These are phyloP conservation scores for Mesocentrotus franciscanus DNA, from an alignment of 53 echinoderm and acorn worm genomes.

Conservation along the genomic window DNA sequence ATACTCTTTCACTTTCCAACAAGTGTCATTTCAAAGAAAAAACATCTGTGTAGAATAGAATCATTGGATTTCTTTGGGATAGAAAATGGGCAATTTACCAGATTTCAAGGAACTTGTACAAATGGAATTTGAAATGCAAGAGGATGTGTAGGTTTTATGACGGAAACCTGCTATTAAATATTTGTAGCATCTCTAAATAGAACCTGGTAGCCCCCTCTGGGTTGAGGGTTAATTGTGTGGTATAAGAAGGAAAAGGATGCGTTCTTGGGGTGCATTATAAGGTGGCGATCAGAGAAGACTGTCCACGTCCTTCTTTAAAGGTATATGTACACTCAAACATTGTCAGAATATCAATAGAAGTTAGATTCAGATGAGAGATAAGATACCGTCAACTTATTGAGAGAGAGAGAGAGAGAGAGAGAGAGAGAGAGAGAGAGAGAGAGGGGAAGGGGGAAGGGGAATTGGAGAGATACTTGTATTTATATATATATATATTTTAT, in stretches of 20 bases:
- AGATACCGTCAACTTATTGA: not conserved
- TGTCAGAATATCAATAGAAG: not conserved
- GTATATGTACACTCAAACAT: not conserved
- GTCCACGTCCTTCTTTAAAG: not conserved
- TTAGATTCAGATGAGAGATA: not conserved
- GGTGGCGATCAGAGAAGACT: not conserved
- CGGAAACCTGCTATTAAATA: slow-evolving; percentile 21
- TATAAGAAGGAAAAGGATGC: slow-evolving; percentile 13
- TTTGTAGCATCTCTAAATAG: slow-evolving; percentile 12
- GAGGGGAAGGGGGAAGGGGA: not conserved
- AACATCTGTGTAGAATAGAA: not conserved
- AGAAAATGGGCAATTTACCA: slow-evolving; percentile 30
- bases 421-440: not conserved
- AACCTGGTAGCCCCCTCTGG: not conserved
- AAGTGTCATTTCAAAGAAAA: not conserved
- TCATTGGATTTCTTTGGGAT: not conserved
- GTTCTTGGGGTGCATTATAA: not conserved
- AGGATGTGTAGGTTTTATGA: slow-evolving; percentile 56
- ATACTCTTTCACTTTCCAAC: not conserved
- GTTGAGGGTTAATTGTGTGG: not conserved
- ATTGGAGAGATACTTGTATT: not conserved
- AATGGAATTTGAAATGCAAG: not conserved
- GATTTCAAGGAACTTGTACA: slow-evolving; percentile 11
- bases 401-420: not conserved
- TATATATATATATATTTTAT: not conserved